phyloP scores from a whole-genome alignment of 2,888 invertebrate genomes.

The Nematopogon swammerdamellus region DNA sequence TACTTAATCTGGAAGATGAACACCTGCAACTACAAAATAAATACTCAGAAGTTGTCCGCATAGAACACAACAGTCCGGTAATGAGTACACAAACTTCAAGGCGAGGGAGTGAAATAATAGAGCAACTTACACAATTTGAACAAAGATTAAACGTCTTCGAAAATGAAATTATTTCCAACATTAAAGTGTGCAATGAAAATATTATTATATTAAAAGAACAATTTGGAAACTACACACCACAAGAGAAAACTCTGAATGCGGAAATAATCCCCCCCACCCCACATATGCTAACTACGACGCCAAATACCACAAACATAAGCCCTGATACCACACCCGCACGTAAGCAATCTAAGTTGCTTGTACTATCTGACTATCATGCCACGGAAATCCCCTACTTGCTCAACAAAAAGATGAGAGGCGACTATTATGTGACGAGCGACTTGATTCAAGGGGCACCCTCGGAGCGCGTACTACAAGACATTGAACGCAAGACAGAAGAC shows the following conservation, averaged over 20 bases:
- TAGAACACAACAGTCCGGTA: neutral
- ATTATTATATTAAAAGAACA: neutral
- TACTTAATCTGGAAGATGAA: neutral
- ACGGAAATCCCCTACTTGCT: neutral
- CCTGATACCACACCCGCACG: too few relatives aligned
- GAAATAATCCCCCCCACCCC: too few relatives aligned
- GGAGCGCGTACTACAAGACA: neutral
- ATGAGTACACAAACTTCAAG: neutral
- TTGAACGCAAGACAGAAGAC: neutral
- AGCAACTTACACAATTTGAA: too few relatives aligned
- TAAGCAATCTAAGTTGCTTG: too few relatives aligned
- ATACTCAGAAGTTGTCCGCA: neutral
- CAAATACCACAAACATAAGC: too few relatives aligned
- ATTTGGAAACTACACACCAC: neutral
- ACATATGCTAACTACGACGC: too few relatives aligned
- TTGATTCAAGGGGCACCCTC: neutral
- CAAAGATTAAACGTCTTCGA: too few relatives aligned
- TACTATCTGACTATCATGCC: neutral
- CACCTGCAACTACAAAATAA: neutral
- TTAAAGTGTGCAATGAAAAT: neutral
- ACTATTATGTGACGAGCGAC: neutral
- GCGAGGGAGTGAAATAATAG: too few relatives aligned
- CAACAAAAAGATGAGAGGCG: neutral
- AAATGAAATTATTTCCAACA: neutral
- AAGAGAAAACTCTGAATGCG: too few relatives aligned